Evolutionary conservation across 2,888 invertebrate species (phyloP), one percentile per base, ranked within the genome.

Genomic region (Hofmannophila pseudospretella): DNA sequence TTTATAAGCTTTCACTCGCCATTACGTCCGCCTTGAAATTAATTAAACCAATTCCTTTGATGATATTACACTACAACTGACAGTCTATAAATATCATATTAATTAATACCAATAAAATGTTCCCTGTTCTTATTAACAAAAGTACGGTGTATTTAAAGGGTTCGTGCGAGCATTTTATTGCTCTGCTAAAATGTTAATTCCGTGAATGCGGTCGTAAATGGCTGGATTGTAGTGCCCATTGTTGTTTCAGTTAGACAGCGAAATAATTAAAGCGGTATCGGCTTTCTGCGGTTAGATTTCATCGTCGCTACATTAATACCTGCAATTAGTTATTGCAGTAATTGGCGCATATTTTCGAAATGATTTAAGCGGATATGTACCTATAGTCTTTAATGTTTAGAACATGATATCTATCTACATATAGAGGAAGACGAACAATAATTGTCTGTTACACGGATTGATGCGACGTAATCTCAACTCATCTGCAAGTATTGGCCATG

Each of bases 141-240:
- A 5, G 16, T 27, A 8, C n/a, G 10, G 27, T 11, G 10, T 27
- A 27, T 27, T 27, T 27, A 9, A 27, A 27, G 33, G 57, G 66
- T 59, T 71, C 58, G 68, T 69, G 69, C 70, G 69, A 70, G 69
- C 66, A 60, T 75, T 30, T 77, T 75, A 76, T 67, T 65, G 63
- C 67, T 54, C 44, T 49, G 70, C 68, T 74, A 70, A 76, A 75
- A 75, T 71, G 74, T 75, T 73, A 70, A 75, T 74, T 67, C 71
- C 65, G 62, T 64, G 71, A 64, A 72, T 68, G 69, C 53, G 67
- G 53, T 73, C 75, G 68, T 74, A 73, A 77, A 73, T 55, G 64
- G 56, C 54, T 49, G 56, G 32, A 27, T 32, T 28, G 33, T 52
- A 67, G 68, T 58, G 60, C 58, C 57, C 54, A 59, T 69, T 62